phyloP scores from a whole-genome alignment of 1,140 invertebrate species.

The Scylla paramamosain region DNA sequence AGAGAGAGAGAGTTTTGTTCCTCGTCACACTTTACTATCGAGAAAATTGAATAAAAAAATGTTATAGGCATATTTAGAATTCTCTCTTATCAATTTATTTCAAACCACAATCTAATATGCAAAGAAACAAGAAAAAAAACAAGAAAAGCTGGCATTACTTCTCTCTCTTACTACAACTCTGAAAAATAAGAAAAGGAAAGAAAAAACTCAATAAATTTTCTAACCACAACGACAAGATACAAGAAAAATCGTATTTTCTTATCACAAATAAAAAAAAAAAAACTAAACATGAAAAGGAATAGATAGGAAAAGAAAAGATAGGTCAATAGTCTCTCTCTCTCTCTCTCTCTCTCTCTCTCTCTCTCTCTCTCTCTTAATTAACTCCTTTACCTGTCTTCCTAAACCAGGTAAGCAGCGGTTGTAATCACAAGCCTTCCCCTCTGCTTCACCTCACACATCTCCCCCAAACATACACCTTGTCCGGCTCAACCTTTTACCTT shows the following conservation, averaged over 20 bases:
- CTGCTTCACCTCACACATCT: neutral
- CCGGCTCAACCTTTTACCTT: neutral
- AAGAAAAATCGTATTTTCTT: no score
- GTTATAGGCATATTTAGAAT: no score
- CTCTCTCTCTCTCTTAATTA: neutral
- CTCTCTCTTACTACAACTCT: no score
- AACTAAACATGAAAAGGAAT: no score
- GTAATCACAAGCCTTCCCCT: neutral
- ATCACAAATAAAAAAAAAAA: no score
- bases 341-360: slow-evolving; percentile 37
- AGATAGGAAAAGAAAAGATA: no score
- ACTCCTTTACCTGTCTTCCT: neutral
- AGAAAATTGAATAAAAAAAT: no score
- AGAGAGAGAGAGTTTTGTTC: neutral
- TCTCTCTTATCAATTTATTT: no score
- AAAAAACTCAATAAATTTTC: neutral
- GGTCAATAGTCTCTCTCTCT: neutral
- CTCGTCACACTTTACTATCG: no score
- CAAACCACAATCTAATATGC: neutral
- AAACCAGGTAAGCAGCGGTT: neutral
- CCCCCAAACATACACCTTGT: neutral
- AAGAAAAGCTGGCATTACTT: no score
- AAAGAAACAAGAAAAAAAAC: neutral
- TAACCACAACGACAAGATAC: no score
- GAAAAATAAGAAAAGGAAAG: no score